Evolutionary conservation across 2,888 invertebrate genomes (phyloP), one percentile per base, ranked within the genome.

Genomic region (Schrankia costaestrigalis): DNA sequence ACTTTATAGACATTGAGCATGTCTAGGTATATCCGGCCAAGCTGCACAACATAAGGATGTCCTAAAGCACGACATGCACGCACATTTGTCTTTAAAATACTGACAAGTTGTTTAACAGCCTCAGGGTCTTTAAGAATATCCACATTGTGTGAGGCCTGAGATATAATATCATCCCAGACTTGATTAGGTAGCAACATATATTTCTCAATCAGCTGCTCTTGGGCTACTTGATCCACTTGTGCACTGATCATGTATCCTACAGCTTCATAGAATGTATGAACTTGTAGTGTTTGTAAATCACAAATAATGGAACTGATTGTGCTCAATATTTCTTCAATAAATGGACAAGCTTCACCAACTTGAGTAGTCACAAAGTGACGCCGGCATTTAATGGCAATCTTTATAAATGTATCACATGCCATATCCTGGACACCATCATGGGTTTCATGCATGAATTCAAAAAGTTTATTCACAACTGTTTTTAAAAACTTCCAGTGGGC

Each of bases 401-500:
- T 99, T 59, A 99, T 99, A 78, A 99, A 99, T 22, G 99, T 99
- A 88, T 99, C 99, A 90, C 99, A 99, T 41, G 99, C 99, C 99
- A 99, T 99, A 71, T 99, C 99, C 84, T 99, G 99, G 14, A 99
- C 99, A 64, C 99, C 99, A 78, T 99, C 99, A 77, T 99, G 99
- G 34, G 98, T 98, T 89, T 99, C 99, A 78, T 99, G 99, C 99
- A 99, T 99, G 80, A 99, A 99, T 89, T 99, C 99, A 89, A 99
- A 99, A 36, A 99, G 91, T 89, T 99, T 99, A 89, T 99, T 99
- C 41, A 99, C 98, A 68, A 99, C 99, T 30, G 99, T 99, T 90
- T 99, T 99, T 47, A 99, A 90, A 85, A 99, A 99, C 77, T 98
- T 97, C 99, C 99, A 99, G 82, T 99, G 99, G n/a, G 98, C 98